Conservation (phyloP, 2,113 vertebrate genomes). For the Rynchops niger region DNA sequence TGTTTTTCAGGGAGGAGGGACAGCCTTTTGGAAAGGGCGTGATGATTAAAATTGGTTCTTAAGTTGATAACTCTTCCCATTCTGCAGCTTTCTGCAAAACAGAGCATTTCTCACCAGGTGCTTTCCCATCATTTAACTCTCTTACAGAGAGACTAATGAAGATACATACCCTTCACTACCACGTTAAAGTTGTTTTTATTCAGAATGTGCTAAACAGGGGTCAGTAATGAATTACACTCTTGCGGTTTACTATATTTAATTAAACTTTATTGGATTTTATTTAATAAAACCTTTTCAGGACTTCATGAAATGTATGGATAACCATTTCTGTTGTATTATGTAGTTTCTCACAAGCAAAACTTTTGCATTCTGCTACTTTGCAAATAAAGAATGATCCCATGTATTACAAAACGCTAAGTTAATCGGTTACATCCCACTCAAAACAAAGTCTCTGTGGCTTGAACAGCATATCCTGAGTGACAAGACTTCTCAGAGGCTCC, state of each 20-base stretch:
- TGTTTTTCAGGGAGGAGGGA: neutral
- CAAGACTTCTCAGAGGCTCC: neutral
- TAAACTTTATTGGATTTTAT: neutral
- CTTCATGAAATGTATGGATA: neutral
- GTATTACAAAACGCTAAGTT: neutral
- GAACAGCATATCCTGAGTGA: neutral
- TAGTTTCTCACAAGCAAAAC: neutral
- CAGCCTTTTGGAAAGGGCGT: neutral
- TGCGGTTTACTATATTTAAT: neutral
- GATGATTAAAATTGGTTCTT: neutral
- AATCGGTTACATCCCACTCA: neutral
- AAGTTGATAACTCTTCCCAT: neutral
- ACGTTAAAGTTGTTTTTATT: neutral
- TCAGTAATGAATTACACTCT: neutral
- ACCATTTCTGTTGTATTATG: neutral
- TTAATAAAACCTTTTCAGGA: neutral
- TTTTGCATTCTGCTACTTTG: neutral
- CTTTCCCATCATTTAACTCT: neutral
- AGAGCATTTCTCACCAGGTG: neutral
- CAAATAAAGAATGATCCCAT: neutral
- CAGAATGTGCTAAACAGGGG: neutral
- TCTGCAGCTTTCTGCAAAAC: neutral
- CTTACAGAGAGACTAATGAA: neutral
- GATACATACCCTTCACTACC: neutral
- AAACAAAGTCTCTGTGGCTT: neutral